These are phyloP conservation scores for Oscheius sp. DNA, from an alignment of 2,888 invertebrate species.

Conservation along the genomic window DNA sequence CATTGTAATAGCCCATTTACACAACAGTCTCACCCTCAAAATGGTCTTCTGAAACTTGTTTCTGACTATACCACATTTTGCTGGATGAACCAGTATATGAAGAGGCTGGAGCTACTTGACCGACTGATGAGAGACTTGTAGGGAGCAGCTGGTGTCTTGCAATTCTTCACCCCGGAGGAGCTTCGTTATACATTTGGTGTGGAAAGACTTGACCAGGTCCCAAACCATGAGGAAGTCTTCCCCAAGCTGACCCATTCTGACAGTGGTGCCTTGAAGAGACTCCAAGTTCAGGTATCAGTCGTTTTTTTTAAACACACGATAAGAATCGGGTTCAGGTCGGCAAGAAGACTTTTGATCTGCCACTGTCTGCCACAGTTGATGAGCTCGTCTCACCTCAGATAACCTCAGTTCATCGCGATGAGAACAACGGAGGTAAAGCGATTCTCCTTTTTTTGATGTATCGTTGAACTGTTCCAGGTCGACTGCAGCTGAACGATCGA, in stretches of 20 bases:
- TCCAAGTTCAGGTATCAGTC: constrained; percentile 44
- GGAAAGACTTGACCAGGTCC: constrained; percentile 55
- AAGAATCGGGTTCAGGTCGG: constrained; percentile 19
- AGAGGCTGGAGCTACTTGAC: background rate
- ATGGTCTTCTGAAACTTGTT: background rate
- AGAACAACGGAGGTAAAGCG: constrained; percentile 54
- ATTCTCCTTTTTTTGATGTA: background rate
- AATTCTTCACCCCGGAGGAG: constrained; percentile 71
- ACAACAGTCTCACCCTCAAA: constrained; percentile 14
- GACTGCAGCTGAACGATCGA: constrained; percentile 44
- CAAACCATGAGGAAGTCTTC: constrained; percentile 55
- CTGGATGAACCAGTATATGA: background rate
- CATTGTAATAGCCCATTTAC: constrained; percentile 31
- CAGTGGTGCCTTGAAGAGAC: constrained; percentile 42
- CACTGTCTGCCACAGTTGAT: constrained; percentile 53
- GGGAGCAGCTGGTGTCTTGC: constrained; percentile 58
- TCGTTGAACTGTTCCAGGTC: constrained; percentile 35
- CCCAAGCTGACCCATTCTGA: constrained; percentile 46
- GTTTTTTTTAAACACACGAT: background rate
- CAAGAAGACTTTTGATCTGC: constrained; percentile 24
- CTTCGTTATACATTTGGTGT: constrained; percentile 72
- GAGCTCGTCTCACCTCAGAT: constrained; percentile 56
- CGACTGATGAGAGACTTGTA: constrained; percentile 38
- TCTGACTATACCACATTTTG: too few species aligned
- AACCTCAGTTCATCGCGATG: constrained; percentile 59